A percentile compares a stretch with the other conserved stretches of the same genome.
Evolutionary conservation across 2,113 vertebrate species (phyloP).

Genomic region (western clawed frog (Xenopus tropicalis)): DNA sequence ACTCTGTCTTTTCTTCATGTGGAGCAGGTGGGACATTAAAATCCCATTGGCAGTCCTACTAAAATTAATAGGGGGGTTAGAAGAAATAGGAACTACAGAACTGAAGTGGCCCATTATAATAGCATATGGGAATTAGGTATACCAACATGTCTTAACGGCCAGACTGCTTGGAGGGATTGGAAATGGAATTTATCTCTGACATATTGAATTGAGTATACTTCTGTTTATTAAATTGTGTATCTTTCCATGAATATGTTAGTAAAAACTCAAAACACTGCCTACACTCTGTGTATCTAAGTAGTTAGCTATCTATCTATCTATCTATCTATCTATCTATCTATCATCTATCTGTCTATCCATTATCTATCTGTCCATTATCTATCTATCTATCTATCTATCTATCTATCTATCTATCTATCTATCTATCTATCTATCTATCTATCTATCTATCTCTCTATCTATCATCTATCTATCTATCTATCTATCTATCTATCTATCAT

Average conservation of each 20-base stretch:
- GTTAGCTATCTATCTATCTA: no score
- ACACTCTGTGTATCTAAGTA: no score
- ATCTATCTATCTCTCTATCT: no score
- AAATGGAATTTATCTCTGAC: not conserved
- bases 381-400: not conserved
- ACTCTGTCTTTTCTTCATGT: constrained; percentile 31
- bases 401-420: not conserved
- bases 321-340: no score
- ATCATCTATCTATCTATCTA: no score
- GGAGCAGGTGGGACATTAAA: constrained; percentile 43
- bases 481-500: no score
- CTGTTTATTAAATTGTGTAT: not conserved
- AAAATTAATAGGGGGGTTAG: constrained; percentile 37
- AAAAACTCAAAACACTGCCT: no score
- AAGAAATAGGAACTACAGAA: constrained; percentile 18
- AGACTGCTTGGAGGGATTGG: not conserved
- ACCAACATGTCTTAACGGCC: no score
- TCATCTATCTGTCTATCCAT: not conserved
- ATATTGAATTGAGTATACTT: not conserved
- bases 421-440: not conserved
- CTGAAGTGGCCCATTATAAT: constrained; percentile 9
- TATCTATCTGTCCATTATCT: no score
- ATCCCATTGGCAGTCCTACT: constrained; percentile 23
- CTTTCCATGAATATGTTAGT: not conserved
- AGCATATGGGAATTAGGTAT: constrained; percentile 8